A percentile compares a stretch with the other conserved stretches of the same genome.
Evolutionary conservation across 2,113 vertebrate species (phyloP).

Genomic region (Salvator merianae): DNA sequence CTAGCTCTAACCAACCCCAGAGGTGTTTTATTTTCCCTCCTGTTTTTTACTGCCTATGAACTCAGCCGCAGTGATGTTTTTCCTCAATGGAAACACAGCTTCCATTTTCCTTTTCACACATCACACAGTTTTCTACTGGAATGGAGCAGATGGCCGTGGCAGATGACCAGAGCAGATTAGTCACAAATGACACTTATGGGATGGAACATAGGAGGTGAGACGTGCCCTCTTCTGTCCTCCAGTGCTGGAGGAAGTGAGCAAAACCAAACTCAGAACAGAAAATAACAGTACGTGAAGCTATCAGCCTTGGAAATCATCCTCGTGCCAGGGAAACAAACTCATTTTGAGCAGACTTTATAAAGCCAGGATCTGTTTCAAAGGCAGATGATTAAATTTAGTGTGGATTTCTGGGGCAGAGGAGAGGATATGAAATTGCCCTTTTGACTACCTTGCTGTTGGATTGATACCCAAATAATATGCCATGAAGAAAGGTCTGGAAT

Average conservation of each 20-base stretch:
- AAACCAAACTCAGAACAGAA: conserved; percentile 15
- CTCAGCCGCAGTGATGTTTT: background rate
- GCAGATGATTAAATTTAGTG: background rate
- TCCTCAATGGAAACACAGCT: conserved; percentile 13
- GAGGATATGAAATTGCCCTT: background rate
- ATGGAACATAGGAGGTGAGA: background rate
- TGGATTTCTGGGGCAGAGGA: background rate
- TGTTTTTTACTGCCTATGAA: background rate
- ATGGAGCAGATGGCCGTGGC: background rate
- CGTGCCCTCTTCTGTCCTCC: conserved; percentile 1
- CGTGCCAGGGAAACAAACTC: background rate
- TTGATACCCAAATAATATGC: background rate
- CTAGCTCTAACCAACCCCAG: too few relatives aligned
- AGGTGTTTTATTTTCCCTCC: background rate
- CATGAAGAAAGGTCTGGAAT: background rate
- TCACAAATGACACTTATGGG: conserved; percentile 26
- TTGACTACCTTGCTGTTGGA: background rate
- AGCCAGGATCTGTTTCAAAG: background rate
- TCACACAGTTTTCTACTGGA: background rate
- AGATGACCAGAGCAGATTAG: conserved; percentile 30
- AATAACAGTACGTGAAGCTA: background rate
- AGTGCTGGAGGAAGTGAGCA: background rate
- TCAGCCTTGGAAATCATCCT: background rate
- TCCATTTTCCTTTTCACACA: conserved; percentile 23
- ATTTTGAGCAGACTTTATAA: background rate